Percentiles rank a stretch among this genome's conserved stretches.
Evolutionary conservation across 2,797 vertebrate species (phyloP).

Genomic region (Merluccius polli): DNA sequence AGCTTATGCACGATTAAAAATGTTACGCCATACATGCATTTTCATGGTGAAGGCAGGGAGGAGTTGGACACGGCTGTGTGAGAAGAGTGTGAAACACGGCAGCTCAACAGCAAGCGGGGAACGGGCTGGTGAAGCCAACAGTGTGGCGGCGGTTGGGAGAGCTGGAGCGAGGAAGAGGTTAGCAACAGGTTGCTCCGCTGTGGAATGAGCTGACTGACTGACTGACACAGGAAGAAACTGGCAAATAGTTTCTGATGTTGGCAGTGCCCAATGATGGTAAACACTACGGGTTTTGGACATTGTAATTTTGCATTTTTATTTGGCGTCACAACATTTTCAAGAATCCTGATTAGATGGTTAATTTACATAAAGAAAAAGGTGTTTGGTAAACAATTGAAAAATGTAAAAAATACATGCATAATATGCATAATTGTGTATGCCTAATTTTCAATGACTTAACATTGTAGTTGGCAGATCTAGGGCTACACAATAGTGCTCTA

Average conservation of each 20-base stretch:
- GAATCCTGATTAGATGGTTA: neutral
- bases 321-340: neutral
- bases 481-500: constrained; percentile 27
- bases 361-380: neutral
- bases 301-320: neutral
- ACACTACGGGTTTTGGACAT: neutral
- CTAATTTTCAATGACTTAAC: neutral
- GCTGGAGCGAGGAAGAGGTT: constrained; percentile 78
- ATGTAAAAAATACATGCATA: neutral
- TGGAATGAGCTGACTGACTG: constrained; percentile 69
- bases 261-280: neutral
- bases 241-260: neutral
- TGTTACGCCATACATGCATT: neutral
- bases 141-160: constrained; percentile 49
- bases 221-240: neutral
- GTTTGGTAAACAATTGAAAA: neutral
- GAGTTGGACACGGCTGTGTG: neutral
- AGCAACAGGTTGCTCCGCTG: constrained; percentile 57
- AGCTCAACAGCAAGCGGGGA: too few species aligned
- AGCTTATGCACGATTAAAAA: neutral
- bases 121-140: neutral
- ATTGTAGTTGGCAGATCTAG: neutral
- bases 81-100: neutral
- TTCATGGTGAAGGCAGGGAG: neutral
- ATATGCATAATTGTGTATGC: neutral